Evolutionary conservation across 2,113 vertebrate species (phyloP).

Genomic region (Erythrocebus patas): DNA sequence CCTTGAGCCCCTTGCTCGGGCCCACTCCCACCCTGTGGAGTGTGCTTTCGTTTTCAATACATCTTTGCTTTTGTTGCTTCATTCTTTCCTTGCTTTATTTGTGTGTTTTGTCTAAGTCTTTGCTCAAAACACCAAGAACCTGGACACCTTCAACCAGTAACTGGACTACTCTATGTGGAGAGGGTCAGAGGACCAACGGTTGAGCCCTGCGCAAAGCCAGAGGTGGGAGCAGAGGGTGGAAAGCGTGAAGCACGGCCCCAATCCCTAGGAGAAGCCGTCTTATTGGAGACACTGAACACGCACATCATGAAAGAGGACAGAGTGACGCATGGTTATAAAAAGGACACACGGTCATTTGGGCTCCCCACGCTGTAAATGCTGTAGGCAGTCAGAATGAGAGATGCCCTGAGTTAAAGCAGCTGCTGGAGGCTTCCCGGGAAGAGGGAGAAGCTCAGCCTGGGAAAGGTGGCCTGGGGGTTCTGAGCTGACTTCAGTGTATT

Average conservation of each 20-base stretch:
- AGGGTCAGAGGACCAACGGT: not conserved
- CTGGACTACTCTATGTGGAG: not conserved
- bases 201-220: not conserved
- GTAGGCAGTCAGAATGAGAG: not conserved
- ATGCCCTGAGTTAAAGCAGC: not conserved
- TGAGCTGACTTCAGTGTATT: not conserved
- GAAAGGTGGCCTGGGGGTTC: not conserved
- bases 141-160: too few species aligned
- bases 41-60: too few species aligned
- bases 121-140: too few species aligned
- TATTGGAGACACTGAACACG: not conserved
- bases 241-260: not conserved
- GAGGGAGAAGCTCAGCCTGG: not conserved
- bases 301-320: not conserved
- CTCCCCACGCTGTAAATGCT: accelerated
- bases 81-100: too few species aligned
- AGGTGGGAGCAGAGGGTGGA: not conserved
- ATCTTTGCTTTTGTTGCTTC: too few species aligned
- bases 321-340: accelerated
- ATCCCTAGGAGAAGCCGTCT: not conserved
- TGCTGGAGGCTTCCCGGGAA: not conserved
- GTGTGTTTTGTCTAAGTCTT: too few species aligned
- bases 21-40: too few species aligned
- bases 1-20: too few species aligned
- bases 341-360: not conserved